phyloP scores from a whole-genome alignment of 2,888 invertebrate species.

The Belgica antarctica region DNA sequence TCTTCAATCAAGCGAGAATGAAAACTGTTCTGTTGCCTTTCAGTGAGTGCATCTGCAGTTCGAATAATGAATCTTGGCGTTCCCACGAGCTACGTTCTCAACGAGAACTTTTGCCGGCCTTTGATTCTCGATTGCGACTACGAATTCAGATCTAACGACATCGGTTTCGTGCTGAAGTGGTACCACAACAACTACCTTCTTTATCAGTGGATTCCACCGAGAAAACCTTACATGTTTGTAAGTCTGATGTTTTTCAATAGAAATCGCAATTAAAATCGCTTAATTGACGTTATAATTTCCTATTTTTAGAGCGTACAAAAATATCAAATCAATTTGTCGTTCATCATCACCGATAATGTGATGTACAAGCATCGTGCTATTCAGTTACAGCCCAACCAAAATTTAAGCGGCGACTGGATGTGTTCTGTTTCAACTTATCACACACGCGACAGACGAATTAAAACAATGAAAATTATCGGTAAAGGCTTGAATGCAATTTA shows the following conservation, averaged over 20 bases:
- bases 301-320: constrained; percentile 10
- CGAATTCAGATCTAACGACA: constrained; percentile 13
- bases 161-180: constrained; percentile 41
- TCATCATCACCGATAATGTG: constrained; percentile 12
- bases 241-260: constrained; percentile 7
- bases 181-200: constrained; percentile 34
- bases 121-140: constrained; percentile 43
- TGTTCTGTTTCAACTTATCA: constrained; percentile 35
- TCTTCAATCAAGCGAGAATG: too few relatives aligned
- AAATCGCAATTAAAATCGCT: not conserved
- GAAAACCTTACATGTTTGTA: constrained; percentile 32
- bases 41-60: not conserved
- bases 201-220: constrained; percentile 42
- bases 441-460: constrained; percentile 28
- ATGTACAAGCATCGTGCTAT: constrained; percentile 26
- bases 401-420: constrained; percentile 41
- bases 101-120: constrained; percentile 13
- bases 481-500: not conserved
- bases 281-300: not conserved
- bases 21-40: too few relatives aligned
- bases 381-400: constrained; percentile 16
- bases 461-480: constrained; percentile 33
- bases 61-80: constrained; percentile 24
- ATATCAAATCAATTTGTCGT: constrained; percentile 32
- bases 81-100: constrained; percentile 33